A percentile compares a stretch with the other conserved stretches of the same genome.
Conservation (phyloP, 1,140 invertebrate genomes). For the Hycleus cichorii region DNA sequence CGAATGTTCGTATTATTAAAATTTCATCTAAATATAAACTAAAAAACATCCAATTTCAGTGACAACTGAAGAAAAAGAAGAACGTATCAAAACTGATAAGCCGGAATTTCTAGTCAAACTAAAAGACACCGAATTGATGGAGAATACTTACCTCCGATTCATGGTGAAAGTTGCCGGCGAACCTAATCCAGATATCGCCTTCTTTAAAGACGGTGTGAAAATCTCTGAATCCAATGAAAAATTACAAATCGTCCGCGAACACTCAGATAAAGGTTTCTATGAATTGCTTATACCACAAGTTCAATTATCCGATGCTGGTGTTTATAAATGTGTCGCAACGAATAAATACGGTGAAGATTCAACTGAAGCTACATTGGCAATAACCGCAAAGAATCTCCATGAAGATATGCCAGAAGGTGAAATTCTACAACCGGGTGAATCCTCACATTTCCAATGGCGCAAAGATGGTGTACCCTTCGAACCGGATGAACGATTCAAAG, state of each 20-base stretch:
- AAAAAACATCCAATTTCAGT: slow-evolving; percentile 44
- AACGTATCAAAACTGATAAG: slow-evolving; percentile 60
- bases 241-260: slow-evolving; percentile 65
- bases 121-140: slow-evolving; percentile 78
- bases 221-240: slow-evolving; percentile 62
- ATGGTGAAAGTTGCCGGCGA: slow-evolving; percentile 84
- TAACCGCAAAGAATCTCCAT: slow-evolving; percentile 75
- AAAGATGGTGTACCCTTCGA: slow-evolving; percentile 84
- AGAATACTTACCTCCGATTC: slow-evolving; percentile 81
- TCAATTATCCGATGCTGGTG: slow-evolving; percentile 70
- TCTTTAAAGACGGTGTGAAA: slow-evolving; percentile 77
- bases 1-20: slow-evolving; percentile 35
- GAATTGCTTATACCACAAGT: slow-evolving; percentile 85
- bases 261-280: slow-evolving; percentile 77
- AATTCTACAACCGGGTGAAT: slow-evolving; percentile 65
- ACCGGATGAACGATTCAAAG: slow-evolving; percentile 89
- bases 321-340: slow-evolving; percentile 78
- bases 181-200: slow-evolving; percentile 75
- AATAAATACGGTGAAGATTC: slow-evolving; percentile 76
- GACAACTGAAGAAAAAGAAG: slow-evolving; percentile 61
- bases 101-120: slow-evolving; percentile 76
- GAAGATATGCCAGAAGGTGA: slow-evolving; percentile 59
- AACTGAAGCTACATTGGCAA: slow-evolving; percentile 68
- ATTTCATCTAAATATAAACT: neutral
- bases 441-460: slow-evolving; percentile 82